phyloP scores from a whole-genome alignment of 2,888 invertebrate species.

The Agelastica alni region DNA sequence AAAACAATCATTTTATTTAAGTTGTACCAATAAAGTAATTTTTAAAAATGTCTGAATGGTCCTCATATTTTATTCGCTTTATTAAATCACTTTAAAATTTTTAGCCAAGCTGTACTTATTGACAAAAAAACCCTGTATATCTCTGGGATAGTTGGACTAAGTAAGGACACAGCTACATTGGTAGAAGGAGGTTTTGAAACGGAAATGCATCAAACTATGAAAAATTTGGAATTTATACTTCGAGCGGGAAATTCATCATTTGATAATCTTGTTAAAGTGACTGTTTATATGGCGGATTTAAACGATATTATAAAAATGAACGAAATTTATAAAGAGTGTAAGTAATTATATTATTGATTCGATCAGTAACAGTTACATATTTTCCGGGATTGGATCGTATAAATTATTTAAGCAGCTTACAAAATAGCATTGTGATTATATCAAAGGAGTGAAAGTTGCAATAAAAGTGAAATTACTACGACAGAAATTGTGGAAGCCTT shows the following conservation, averaged over 20 bases:
- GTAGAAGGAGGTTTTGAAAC: conserved; percentile 75
- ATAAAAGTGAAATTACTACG: too few species aligned
- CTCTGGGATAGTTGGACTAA: conserved; percentile 83
- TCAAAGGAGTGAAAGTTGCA: too few species aligned
- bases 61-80: too few species aligned
- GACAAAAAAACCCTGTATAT: conserved; percentile 79
- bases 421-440: too few species aligned
- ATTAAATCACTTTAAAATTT: too few species aligned
- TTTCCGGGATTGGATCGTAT: too few species aligned
- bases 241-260: conserved; percentile 73
- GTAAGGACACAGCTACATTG: conserved; percentile 69
- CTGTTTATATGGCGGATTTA: conserved; percentile 79
- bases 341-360: conserved; percentile 47
- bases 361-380: too few species aligned
- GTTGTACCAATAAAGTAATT: too few species aligned
- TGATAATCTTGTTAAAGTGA: conserved; percentile 84
- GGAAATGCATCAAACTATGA: conserved; percentile 76
- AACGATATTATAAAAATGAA: conserved; percentile 81
- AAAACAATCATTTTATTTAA: too few species aligned
- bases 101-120: conserved; percentile 88
- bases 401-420: too few species aligned
- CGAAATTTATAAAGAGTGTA: conserved; percentile 83
- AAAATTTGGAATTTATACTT: conserved; percentile 77
- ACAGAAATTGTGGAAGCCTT: too few species aligned
- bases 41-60: too few species aligned